Percentiles rank a stretch among this genome's conserved stretches.
phyloP scores from a whole-genome alignment of 2,797 vertebrate species.

The Peromyscus nudipes region DNA sequence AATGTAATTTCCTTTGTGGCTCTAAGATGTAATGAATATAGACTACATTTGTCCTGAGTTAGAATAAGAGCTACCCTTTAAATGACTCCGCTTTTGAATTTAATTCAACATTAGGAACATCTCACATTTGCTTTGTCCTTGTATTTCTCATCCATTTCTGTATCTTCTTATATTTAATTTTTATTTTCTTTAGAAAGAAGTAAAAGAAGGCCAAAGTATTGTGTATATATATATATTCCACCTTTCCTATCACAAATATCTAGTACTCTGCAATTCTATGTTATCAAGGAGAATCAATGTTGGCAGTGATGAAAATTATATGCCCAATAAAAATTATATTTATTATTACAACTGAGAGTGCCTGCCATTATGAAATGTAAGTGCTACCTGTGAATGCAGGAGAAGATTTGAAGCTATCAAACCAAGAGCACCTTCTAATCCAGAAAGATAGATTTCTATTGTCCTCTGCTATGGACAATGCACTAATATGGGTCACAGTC shows the following conservation, averaged over 20 bases:
- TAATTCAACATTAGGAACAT: background rate
- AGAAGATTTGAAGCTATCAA: background rate
- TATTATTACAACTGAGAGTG: background rate
- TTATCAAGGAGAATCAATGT: slow-evolving; percentile 26
- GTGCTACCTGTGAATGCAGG: background rate
- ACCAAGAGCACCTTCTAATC: slow-evolving; percentile 53
- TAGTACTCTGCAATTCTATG: background rate
- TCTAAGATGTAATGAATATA: background rate
- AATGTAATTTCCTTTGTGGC: background rate
- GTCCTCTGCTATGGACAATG: background rate
- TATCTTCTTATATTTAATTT: background rate
- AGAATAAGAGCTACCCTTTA: background rate
- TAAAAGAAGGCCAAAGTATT: background rate
- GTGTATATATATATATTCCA: background rate
- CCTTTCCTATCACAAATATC: background rate
- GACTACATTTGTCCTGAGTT: background rate
- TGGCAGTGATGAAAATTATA: slow-evolving; percentile 30
- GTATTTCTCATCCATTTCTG: background rate
- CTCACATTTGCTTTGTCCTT: background rate
- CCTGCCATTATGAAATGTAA: background rate
- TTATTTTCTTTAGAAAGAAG: background rate
- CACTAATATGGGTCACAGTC: background rate
- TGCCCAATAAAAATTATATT: slow-evolving; percentile 18
- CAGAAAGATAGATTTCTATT: background rate
- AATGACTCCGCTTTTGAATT: background rate